These are phyloP conservation scores for Drosophila flavopinicola DNA, from an alignment of 2,888 invertebrate genomes.

Conservation along the genomic window DNA sequence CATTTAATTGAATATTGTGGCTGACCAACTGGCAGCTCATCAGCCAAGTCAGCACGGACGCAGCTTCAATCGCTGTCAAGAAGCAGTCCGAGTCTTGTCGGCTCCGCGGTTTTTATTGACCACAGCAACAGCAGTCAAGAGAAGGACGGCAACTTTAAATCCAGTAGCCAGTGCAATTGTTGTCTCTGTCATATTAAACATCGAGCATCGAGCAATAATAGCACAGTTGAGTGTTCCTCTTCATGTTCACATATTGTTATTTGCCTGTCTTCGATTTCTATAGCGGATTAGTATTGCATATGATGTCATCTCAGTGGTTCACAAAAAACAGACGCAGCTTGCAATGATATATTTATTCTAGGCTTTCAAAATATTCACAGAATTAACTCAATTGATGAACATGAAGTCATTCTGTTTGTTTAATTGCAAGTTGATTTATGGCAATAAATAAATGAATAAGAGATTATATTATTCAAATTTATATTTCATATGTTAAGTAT, in stretches of 20 bases:
- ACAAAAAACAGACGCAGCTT: not conserved
- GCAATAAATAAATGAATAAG: too few species aligned
- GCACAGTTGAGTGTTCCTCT: not conserved
- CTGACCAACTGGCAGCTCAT: slow-evolving; percentile 56
- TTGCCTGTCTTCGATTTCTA: slow-evolving; percentile 33
- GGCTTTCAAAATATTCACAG: not conserved
- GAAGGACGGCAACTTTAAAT: slow-evolving; percentile 17
- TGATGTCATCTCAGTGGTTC: slow-evolving; percentile 29
- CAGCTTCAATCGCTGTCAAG: slow-evolving; percentile 5
- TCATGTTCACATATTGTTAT: slow-evolving; percentile 4
- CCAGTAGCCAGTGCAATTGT: slow-evolving; percentile 41
- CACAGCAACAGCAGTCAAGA: slow-evolving; percentile 18
- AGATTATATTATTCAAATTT: too few species aligned
- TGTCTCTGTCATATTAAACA: slow-evolving; percentile 47
- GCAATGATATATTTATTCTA: not conserved
- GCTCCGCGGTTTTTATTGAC: slow-evolving; percentile 16
- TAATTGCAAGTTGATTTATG: too few species aligned
- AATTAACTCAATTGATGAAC: not conserved
- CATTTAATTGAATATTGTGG: slow-evolving; percentile 69
- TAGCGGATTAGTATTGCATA: slow-evolving; percentile 6
- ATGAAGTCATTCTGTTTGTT: too few species aligned
- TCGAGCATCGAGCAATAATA: slow-evolving; percentile 27
- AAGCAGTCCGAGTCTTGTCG: not conserved
- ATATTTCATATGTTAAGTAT: too few species aligned
- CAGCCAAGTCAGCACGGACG: slow-evolving; percentile 31